Evolutionary conservation across 2,888 invertebrate species (phyloP).

Genomic region (Archaeoteleia sp.): DNA sequence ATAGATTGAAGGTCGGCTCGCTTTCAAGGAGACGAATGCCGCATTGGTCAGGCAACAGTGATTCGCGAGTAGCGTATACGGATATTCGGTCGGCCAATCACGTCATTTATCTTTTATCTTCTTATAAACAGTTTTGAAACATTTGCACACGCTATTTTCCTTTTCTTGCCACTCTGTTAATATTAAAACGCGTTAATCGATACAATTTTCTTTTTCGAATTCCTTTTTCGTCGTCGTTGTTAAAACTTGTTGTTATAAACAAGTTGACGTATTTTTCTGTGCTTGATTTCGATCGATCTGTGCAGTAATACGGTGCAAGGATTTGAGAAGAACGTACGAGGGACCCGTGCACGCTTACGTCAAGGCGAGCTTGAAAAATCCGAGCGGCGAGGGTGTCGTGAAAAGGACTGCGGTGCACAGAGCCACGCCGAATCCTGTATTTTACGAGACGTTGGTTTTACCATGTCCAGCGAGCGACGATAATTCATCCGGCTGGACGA

Average conservation of each 20-base stretch:
- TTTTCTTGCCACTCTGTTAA: too few species aligned
- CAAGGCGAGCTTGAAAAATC: slow-evolving; percentile 79
- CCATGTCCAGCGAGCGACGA: slow-evolving; percentile 76
- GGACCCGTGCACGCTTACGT: slow-evolving; percentile 87
- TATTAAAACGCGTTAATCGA: too few species aligned
- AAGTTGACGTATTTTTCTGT: slow-evolving; percentile 19
- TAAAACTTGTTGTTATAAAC: too few species aligned
- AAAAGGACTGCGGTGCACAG: slow-evolving; percentile 89
- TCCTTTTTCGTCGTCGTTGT: too few species aligned
- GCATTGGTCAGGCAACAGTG: slow-evolving; percentile 63
- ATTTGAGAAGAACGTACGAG: slow-evolving; percentile 82
- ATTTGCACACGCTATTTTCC: too few species aligned
- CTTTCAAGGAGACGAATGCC: slow-evolving; percentile 60
- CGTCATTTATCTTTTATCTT: too few species aligned
- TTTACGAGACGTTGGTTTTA: slow-evolving; percentile 86
- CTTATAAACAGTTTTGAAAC: too few species aligned
- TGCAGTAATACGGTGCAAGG: slow-evolving; percentile 86
- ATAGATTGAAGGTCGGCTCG: slow-evolving; percentile 22
- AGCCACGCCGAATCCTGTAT: slow-evolving; percentile 85
- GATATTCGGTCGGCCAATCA: slow-evolving; percentile 52
- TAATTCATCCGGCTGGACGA: slow-evolving; percentile 73
- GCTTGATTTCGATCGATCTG: slow-evolving; percentile 35
- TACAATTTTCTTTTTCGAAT: too few species aligned
- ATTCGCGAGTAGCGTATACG: slow-evolving; percentile 56
- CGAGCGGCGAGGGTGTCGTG: slow-evolving; percentile 78